phyloP scores from a whole-genome alignment of 2,797 vertebrate species.

The Acomys russatus region DNA sequence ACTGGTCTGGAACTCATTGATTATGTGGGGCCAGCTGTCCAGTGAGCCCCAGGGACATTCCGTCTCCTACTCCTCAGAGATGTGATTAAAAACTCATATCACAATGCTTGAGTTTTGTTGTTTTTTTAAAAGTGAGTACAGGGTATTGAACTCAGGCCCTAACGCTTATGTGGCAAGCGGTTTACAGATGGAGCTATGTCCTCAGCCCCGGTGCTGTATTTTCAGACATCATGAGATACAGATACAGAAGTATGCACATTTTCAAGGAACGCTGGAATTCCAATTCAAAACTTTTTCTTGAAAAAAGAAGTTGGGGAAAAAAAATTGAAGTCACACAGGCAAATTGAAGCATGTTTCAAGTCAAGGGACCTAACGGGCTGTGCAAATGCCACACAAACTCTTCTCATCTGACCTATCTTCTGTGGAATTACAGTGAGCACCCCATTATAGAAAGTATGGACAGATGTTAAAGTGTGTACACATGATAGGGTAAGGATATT shows the following conservation, averaged over 20 bases:
- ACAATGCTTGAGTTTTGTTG: not conserved
- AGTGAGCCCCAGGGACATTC: not conserved
- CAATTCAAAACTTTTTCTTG: not conserved
- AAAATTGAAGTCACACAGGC: not conserved
- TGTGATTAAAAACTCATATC: not conserved
- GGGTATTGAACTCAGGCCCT: not conserved
- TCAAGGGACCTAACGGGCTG: rapidly evolving
- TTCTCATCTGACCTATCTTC: rapidly evolving
- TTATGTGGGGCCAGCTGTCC: not conserved
- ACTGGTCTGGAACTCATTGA: not conserved
- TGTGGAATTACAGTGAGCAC: not conserved
- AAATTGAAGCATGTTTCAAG: not conserved
- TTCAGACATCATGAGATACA: not conserved
- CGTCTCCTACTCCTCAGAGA: not conserved
- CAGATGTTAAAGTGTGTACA: not conserved
- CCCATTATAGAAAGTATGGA: too few species aligned
- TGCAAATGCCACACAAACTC: too few species aligned
- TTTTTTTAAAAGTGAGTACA: not conserved
- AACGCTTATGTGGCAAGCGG: not conserved
- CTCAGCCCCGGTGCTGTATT: not conserved
- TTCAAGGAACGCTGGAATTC: not conserved
- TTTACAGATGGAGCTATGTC: not conserved
- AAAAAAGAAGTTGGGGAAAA: not conserved
- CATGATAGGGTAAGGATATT: too few species aligned
- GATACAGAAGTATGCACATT: not conserved